phyloP scores from a whole-genome alignment of 1,140 invertebrate species.

The Aphis craccivora region DNA sequence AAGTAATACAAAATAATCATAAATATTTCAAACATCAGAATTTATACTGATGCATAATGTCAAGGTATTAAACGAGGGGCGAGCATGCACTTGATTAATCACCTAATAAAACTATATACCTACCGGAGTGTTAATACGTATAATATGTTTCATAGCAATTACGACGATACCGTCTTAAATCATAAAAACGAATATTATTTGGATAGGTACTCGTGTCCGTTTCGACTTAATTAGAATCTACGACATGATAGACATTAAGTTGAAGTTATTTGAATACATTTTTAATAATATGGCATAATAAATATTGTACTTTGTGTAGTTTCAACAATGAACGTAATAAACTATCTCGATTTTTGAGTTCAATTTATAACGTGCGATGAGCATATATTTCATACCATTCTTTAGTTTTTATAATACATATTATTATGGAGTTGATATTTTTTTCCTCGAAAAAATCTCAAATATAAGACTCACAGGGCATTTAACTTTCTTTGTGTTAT shows the following conservation, averaged over 20 bases:
- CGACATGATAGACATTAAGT: neutral
- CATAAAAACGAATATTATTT: neutral
- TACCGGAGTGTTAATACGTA: neutral
- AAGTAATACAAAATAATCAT: neutral
- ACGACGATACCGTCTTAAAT: neutral
- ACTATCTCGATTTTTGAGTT: neutral
- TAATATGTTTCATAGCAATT: neutral
- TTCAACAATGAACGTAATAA: neutral
- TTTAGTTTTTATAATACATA: neutral
- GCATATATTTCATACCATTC: neutral
- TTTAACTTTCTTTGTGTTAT: neutral
- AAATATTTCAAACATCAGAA: conserved; percentile 11
- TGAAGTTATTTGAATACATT: neutral
- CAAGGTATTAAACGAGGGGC: neutral
- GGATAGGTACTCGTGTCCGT: neutral
- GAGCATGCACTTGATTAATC: neutral
- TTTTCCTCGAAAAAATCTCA: neutral
- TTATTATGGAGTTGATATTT: neutral
- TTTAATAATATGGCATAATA: neutral
- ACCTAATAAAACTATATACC: neutral
- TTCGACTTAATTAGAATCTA: neutral
- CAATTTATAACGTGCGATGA: neutral
- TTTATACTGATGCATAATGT: neutral
- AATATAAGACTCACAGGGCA: neutral
- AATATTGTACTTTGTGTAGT: neutral